A percentile compares a stretch with the other conserved stretches of the same genome.
Conservation (phyloP, 2,113 vertebrate genomes). For the Nerophis lumbriciformis region DNA sequence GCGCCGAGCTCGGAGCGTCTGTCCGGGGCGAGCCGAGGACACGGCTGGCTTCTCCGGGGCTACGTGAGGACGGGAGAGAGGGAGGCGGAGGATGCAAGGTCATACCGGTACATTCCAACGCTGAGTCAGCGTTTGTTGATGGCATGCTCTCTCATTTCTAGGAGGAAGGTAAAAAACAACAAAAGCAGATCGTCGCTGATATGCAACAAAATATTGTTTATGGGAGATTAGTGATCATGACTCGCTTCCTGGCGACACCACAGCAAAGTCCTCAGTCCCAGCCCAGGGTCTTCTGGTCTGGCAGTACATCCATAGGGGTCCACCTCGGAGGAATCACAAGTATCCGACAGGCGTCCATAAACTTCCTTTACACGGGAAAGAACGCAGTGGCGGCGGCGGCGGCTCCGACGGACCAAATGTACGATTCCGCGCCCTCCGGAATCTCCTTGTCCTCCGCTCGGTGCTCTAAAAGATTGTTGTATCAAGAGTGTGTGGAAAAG, state of each 20-base stretch:
- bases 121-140: constrained; percentile 30
- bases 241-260: constrained; percentile 29
- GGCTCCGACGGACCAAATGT: no score
- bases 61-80: constrained; percentile 48
- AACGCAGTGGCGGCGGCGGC: not conserved
- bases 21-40: constrained; percentile 39
- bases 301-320: constrained; percentile 26
- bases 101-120: constrained; percentile 21
- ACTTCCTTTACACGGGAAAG: constrained; percentile 12
- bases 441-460: constrained; percentile 41
- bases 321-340: constrained; percentile 10
- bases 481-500: constrained; percentile 48
- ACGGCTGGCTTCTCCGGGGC: constrained; percentile 30
- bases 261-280: constrained; percentile 40
- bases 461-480: constrained; percentile 50
- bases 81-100: constrained; percentile 13
- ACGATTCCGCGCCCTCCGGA: no score
- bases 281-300: constrained; percentile 11
- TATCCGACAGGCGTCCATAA: constrained; percentile 3
- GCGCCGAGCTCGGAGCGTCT: not conserved
- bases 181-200: constrained; percentile 6
- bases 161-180: constrained; percentile 6
- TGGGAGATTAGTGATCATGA: not conserved
- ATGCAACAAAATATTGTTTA: constrained; percentile 15
- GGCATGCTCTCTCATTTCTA: constrained; percentile 20